phyloP scores from a whole-genome alignment of 2,888 invertebrate species.

The Silvanus unidentatus region DNA sequence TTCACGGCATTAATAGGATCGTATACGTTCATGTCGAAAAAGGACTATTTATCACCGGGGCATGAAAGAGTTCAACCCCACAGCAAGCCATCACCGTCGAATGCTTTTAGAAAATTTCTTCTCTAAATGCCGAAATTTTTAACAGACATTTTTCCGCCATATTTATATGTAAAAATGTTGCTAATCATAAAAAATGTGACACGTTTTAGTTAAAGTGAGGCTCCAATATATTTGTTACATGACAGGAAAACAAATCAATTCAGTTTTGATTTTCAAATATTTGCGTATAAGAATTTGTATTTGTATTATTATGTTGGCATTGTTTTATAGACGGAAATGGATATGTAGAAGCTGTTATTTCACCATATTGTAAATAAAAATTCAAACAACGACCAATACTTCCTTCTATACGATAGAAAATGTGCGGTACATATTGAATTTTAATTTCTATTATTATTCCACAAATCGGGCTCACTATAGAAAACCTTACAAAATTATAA shows the following conservation, averaged over 20 bases:
- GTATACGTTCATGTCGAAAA: conserved; percentile 1
- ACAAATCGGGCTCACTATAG: conserved; percentile 7
- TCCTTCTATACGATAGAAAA: conserved; percentile 19
- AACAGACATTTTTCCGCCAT: too few relatives aligned
- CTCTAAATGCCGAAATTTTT: not conserved
- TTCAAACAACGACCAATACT: conserved; percentile 28
- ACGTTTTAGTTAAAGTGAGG: too few relatives aligned
- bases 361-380: conserved; percentile 31
- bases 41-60: conserved; percentile 13
- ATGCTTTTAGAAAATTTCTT: conserved; percentile 3
- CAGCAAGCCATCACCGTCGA: conserved; percentile 5
- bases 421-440: conserved; percentile 12
- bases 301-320: conserved; percentile 19
- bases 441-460: conserved; percentile 17
- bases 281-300: conserved; percentile 27
- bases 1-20: conserved; percentile 10
- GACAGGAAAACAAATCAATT: not conserved
- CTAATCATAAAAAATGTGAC: too few relatives aligned
- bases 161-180: too few relatives aligned
- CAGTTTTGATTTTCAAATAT: conserved; percentile 18
- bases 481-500: too few relatives aligned
- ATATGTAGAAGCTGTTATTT: conserved; percentile 24
- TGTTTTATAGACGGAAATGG: conserved; percentile 29
- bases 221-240: too few relatives aligned
- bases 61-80: conserved; percentile 9